phyloP scores from a whole-genome alignment of 2,888 invertebrate species.

The Dryobotodes eremita region DNA sequence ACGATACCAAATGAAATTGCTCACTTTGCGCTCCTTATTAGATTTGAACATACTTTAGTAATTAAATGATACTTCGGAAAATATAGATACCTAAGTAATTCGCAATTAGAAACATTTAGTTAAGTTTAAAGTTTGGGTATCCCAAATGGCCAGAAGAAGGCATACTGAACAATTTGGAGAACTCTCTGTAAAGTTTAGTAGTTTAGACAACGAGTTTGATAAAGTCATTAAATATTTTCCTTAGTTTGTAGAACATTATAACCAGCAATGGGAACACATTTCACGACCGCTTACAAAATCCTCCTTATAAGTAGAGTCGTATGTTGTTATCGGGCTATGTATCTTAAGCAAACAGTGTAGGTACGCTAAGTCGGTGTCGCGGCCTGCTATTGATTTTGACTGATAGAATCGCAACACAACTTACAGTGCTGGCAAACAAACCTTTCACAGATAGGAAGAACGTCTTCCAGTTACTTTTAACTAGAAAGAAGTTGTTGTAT shows the following conservation, averaged over 20 bases:
- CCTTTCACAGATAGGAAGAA: conserved; percentile 52
- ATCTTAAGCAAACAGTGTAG: conserved; percentile 82
- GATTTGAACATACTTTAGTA: conserved; percentile 18
- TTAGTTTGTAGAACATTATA: conserved; percentile 17
- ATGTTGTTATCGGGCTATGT: conserved; percentile 77
- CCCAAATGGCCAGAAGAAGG: background rate
- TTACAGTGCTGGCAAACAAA: conserved; percentile 62
- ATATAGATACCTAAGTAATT: background rate
- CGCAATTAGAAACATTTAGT: background rate
- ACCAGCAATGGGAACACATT: conserved; percentile 34
- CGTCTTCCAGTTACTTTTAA: conserved; percentile 30
- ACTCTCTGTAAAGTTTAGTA: background rate
- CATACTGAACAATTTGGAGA: background rate
- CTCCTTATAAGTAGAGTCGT: conserved; percentile 65
- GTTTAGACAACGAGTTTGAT: background rate
- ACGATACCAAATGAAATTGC: conserved; percentile 36
- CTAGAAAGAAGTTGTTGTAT: background rate
- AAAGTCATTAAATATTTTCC: conserved; percentile 11
- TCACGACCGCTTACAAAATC: conserved; percentile 55
- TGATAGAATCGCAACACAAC: conserved; percentile 76
- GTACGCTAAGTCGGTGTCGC: conserved; percentile 68
- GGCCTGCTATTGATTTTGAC: conserved; percentile 84
- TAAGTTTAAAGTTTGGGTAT: too few species aligned
- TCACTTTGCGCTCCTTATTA: conserved; percentile 14
- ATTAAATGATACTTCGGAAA: conserved; percentile 1